A percentile compares a stretch with the other conserved stretches of the same genome.
Evolutionary conservation across 2,888 invertebrate species (phyloP).

Genomic region (Acheta domesticus): DNA sequence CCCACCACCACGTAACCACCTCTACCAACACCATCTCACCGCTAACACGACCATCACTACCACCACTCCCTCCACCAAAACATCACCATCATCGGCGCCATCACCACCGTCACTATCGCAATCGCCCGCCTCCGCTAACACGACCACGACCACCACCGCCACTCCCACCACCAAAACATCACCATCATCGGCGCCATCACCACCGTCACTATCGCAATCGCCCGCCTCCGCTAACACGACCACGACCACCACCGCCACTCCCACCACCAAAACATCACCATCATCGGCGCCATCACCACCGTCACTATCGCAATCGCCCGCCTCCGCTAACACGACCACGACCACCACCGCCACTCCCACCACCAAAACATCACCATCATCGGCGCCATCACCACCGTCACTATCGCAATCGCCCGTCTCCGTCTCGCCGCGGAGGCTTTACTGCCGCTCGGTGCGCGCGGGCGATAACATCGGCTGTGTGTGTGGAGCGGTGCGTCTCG

Average conservation of each 20-base stretch:
- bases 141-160: background rate
- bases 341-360: no score
- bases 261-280: background rate
- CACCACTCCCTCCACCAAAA: no score
- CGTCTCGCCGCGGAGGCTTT: no score
- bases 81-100: background rate
- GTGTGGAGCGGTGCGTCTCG: no score
- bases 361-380: no score
- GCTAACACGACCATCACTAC: background rate
- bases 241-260: background rate
- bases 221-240: background rate
- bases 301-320: background rate
- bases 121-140: no score
- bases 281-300: background rate
- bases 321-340: background rate
- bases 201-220: background rate
- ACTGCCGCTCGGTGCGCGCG: no score
- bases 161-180: background rate
- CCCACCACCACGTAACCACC: background rate
- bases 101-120: background rate
- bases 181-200: no score
- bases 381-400: no score
- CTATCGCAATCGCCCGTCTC: no score
- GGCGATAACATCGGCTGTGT: no score
- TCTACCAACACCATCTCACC: background rate